Evolutionary conservation across 1,140 invertebrate species (phyloP), one percentile per base, ranked within the genome.

Genomic region (Microplitis mediator): DNA sequence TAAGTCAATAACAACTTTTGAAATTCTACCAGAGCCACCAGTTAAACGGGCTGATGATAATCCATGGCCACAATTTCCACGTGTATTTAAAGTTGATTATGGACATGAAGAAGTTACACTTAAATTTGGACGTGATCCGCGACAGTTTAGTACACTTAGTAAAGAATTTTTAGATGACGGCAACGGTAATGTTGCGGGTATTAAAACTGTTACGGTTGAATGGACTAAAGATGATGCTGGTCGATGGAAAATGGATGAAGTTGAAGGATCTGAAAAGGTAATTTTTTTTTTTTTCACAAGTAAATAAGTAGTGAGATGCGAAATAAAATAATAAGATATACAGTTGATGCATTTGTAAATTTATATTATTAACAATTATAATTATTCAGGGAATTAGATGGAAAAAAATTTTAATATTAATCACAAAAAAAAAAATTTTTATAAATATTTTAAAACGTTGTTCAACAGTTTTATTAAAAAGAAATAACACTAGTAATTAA

Each of bases 1-100:
- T n/a, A 97, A 95, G 79, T 93, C 92, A 51, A 97, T 99, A 73
- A 96, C 95, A 2, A 95, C 96, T 6, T 99, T 99, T 88, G 98
- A 99, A 89, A 99, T 99, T 80, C 87, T 99, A 56, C 97, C 98
- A 0, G 91, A 96, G 80, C 98, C 98, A 31, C 94, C 96, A 52
- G 87, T 89, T 11, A 89, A 88, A 32, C 89, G 98, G 35, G 92
- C 92, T 8, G 87, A 89, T 11, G 95, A 97, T 82, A 99, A 99
- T 87, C 98, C 98, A 4, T 99, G 98, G 98, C 98, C 98, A 34
- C 97, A 98, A 80, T 99, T 95, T 92, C 98, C 98, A 0, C 90
- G 95, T 81, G 93, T 99, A 5, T 98, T 99, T 89, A 94, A 97
- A 77, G 93, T 99, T 3, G 98, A 99, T 85, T 99, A 99, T 83